Evolutionary conservation across 1,140 invertebrate species (phyloP).

Genomic region (Chionoecetes opilio): DNA sequence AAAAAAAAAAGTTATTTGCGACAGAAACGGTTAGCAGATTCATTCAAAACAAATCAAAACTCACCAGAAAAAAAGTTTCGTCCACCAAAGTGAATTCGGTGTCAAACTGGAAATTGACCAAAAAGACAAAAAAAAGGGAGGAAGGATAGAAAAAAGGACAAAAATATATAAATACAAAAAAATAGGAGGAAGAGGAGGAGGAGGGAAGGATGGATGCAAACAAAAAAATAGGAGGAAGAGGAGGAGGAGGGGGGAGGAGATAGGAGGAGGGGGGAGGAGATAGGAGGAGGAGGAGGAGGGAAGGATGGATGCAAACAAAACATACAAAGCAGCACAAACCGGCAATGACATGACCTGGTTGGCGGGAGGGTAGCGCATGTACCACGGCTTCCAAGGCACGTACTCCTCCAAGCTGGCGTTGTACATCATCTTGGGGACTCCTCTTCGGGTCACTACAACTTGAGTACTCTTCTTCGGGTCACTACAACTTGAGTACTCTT

Average conservation of each 20-base stretch:
- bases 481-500: neutral
- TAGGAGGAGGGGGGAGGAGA: neutral
- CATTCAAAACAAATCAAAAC: no score
- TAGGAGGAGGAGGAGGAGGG: neutral
- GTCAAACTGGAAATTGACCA: no score
- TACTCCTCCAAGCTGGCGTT: constrained; percentile 60
- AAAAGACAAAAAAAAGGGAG: neutral
- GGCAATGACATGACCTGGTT: constrained; percentile 63
- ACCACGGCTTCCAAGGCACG: constrained; percentile 75
- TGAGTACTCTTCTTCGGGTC: neutral
- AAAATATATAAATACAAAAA: no score
- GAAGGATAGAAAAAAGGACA: no score
- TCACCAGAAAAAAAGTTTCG: no score
- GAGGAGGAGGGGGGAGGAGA: neutral
- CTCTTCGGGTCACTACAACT: neutral
- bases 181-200: neutral
- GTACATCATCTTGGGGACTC: constrained; percentile 59
- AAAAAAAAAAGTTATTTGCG: no score
- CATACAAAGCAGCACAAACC: neutral
- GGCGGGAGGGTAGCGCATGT: constrained; percentile 63
- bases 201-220: neutral
- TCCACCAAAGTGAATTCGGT: no score
- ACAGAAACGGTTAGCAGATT: no score
- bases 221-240: no score
- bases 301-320: constrained; percentile 1